Percentiles rank a stretch among this genome's conserved stretches.
Evolutionary conservation across 2,888 invertebrate species (phyloP).

Genomic region (Cetonia aurata): DNA sequence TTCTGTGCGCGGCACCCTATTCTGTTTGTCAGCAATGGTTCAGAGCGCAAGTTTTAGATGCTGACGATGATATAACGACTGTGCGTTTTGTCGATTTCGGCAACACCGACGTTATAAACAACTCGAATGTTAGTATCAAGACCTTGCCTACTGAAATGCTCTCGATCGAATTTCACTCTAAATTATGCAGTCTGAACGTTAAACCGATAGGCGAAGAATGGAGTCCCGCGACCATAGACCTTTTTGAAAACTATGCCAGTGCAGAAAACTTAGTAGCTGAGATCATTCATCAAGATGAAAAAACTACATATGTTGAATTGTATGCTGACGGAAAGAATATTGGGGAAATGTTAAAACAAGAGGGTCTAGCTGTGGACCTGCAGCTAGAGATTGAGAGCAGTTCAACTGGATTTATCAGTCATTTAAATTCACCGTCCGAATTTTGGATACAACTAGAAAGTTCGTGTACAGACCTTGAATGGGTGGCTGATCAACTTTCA

Average conservation of each 20-base stretch:
- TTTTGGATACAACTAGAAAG: conserved; percentile 82
- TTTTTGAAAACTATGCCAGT: conserved; percentile 66
- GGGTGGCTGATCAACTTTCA: conserved; percentile 72
- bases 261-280: conserved; percentile 51
- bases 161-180: conserved; percentile 70
- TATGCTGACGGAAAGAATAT: conserved; percentile 73
- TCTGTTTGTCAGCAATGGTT: conserved; percentile 91
- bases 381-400: conserved; percentile 51
- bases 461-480: conserved; percentile 71
- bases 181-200: conserved; percentile 77
- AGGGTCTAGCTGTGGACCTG: conserved; percentile 69
- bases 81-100: conserved; percentile 85
- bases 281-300: conserved; percentile 68
- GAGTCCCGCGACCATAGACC: conserved; percentile 71
- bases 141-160: conserved; percentile 73
- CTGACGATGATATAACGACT: conserved; percentile 80
- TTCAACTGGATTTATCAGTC: conserved; percentile 74
- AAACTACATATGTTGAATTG: conserved; percentile 76
- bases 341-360: conserved; percentile 72
- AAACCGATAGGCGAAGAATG: conserved; percentile 77
- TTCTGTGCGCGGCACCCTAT: conserved; percentile 83
- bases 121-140: conserved; percentile 73
- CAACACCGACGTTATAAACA: conserved; percentile 81
- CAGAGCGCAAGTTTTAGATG: conserved; percentile 87
- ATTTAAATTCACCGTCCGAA: conserved; percentile 76